Conservation (phyloP, 2,888 invertebrate genomes). For the Xestia xanthographa region DNA sequence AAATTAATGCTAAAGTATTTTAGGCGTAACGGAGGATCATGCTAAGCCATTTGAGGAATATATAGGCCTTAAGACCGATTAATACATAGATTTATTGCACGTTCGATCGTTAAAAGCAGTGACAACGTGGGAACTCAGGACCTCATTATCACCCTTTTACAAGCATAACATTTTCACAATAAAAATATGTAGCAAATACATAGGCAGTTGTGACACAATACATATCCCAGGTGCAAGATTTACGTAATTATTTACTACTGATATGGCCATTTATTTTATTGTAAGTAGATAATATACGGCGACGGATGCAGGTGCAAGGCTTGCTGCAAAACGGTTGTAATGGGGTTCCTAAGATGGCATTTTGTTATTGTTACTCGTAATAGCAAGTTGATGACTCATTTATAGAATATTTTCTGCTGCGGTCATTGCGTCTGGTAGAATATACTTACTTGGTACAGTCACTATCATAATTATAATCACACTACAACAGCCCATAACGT, state of each 20-base stretch:
- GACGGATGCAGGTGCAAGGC: constrained; percentile 60
- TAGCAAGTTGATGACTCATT: constrained; percentile 49
- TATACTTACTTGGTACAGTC: constrained; percentile 8
- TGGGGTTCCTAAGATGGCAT: constrained; percentile 42
- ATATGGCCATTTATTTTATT: constrained; percentile 49
- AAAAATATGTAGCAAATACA: constrained; percentile 18
- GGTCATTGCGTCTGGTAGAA: neutral
- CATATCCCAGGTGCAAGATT: constrained; percentile 54
- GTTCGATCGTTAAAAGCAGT: constrained; percentile 12
- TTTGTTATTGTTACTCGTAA: constrained; percentile 33
- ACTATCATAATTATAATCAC: constrained; percentile 15
- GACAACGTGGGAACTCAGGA: constrained; percentile 26
- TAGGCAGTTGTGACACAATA: constrained; percentile 44
- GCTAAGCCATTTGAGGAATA: no score
- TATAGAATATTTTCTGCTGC: constrained; percentile 16
- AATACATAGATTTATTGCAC: constrained; percentile 19
- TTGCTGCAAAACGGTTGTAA: constrained; percentile 15
- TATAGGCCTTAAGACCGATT: no score
- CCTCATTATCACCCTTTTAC: neutral
- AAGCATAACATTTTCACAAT: neutral
- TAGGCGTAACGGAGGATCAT: no score
- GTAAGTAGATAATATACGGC: constrained; percentile 11
- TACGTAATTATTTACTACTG: constrained; percentile 45
- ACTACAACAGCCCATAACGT: no score
- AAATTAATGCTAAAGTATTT: no score